Conservation (phyloP, 2,888 invertebrate species). For the Nebria brevicollis region DNA sequence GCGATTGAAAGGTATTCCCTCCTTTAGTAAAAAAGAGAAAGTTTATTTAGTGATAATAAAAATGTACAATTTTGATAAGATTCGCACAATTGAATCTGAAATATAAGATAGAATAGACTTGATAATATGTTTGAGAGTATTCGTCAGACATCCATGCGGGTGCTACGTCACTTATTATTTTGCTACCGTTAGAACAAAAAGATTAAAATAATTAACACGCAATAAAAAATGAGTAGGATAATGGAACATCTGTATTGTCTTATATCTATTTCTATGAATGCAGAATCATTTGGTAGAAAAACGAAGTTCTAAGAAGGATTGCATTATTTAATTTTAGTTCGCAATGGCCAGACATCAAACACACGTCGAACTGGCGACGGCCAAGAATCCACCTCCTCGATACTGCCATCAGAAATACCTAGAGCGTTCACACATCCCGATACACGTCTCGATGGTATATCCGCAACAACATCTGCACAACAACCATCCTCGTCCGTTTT, state of each 20-base stretch:
- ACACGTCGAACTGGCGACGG: conserved; percentile 42
- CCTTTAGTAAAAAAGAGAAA: background rate
- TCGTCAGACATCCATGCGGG: background rate
- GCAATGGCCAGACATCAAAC: conserved; percentile 34
- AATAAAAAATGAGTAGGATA: background rate
- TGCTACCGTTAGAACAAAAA: conserved; percentile 1
- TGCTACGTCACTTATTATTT: background rate
- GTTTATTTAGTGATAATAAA: background rate
- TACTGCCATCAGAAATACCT: conserved; percentile 46
- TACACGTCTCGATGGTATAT: conserved; percentile 49
- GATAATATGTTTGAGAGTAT: background rate
- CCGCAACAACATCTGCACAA: conserved; percentile 35
- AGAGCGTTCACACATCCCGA: conserved; percentile 5
- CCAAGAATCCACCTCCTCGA: conserved; percentile 51
- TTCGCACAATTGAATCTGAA: background rate
- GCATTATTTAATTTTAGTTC: conserved; percentile 41
- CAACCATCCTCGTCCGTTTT: conserved; percentile 49
- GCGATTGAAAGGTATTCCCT: no score
- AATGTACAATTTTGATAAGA: background rate
- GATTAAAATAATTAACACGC: background rate
- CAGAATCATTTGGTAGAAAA: background rate
- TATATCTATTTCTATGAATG: background rate
- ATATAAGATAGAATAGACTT: background rate
- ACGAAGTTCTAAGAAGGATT: conserved; percentile 7
- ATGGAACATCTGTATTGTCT: background rate